Base-by-base conservation (phyloP, 2,888 invertebrate species). In the Lochmaea crataegi region DNA sequence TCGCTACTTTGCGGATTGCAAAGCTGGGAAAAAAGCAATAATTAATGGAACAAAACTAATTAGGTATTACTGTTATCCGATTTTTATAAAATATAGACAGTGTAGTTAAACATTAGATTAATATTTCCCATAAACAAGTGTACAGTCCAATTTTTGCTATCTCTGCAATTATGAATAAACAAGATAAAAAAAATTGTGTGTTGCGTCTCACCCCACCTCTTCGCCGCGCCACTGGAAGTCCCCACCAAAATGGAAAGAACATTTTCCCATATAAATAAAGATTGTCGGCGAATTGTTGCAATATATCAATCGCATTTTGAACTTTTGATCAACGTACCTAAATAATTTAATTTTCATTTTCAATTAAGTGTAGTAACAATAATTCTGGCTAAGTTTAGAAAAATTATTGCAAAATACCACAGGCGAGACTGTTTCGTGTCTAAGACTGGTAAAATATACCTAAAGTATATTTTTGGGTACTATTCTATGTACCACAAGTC, bases 341-440 rank as follows among this genome's bases (percentile, higher is more conserved):
- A 56, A 48, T 32, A 16, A 32, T 18, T 65, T 56, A 5, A 53
- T 56, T 14, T 65, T 16, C 11, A 38, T 48, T 65, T 65, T 65
- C 3, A 65, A 26, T 18, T 6, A 38, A 48, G 26, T 26, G 38
- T 53, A 11, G 5, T 11, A 57, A n/a, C n/a, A n/a, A 65, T 16
- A 72, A 84, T 77, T 80, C 85, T 85, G 85, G 85, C 85, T 82
- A 82, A 81, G 75, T 75, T 72, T 51, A 65, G 51, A 67, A 71
- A 83, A 87, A 86, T 87, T 84, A 87, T 87, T 86, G 89, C 90
- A 83, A 90, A 83, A 88, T 90, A 87, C 87, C 88, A 83, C 80
- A 89, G 80, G 87, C 88, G 84, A 87, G 89, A 83, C 88, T 90
- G 86, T 88, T 90, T 88, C 87, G 89, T 89, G 68, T 85, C 85